Base-by-base conservation (phyloP, 2,113 vertebrate genomes). In the Pterocles gutturalis region DNA sequence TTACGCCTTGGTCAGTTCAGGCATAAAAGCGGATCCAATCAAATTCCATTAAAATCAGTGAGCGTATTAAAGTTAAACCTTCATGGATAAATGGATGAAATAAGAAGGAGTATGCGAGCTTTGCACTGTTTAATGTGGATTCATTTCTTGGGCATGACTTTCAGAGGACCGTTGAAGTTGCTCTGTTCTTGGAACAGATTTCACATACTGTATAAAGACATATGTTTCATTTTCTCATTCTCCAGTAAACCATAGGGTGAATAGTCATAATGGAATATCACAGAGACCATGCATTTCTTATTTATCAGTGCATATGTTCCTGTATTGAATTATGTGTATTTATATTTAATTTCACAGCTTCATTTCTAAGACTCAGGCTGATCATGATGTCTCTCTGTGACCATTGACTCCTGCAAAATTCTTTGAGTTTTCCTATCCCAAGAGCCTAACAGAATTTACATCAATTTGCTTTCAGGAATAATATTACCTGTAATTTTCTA, bases 381-480 rank as follows among this genome's bases (percentile, higher is more conserved):
- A 62, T 94, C 26, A 5, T 67, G 41, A 75, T 89, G 16, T 12
- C 14, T 92, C 46, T 92, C 64, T 83, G 53, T 57, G 88, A 66
- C 28, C 97, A 36, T 16, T 93, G 55, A 77, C 54, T 93, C 70
- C 70, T 91, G 76, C 14, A 96, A 82, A 94, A 90, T 82, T 95
- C 84, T 93, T 60, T 89, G 65, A 75, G 29, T 57, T 93, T 92
- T 95, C 58, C 34, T 92, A 16, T 96, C 75, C 49, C 60, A 90
- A 71, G 24, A 93, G 53, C 43, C 3, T 89, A 95, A 89, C 77
- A 64, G 77, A 92, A 92, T 64, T 96, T n/a, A 90, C 58, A 73
- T 64, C 94, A 86, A 96, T 96, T 97, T 94, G 72, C 70, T 92
- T 97, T 97, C 38, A 96, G 93, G 90, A 96, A 94, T 91, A 96